Evolutionary conservation across 2,113 vertebrate genomes (phyloP).

Genomic region (Riparia riparia): DNA sequence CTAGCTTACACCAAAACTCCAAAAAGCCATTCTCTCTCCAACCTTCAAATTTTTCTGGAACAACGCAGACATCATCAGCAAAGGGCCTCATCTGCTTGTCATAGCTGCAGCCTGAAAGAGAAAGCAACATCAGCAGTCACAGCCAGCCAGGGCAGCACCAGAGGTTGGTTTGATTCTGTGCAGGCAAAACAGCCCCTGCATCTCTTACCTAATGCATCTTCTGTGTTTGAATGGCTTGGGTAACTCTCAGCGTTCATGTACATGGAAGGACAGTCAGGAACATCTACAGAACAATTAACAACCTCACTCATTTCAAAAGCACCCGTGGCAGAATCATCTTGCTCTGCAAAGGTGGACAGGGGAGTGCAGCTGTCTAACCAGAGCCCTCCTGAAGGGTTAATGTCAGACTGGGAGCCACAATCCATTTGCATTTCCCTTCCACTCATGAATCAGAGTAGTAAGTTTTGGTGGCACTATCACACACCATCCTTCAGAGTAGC

Average conservation of each 20-base stretch:
- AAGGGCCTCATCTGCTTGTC: conserved; percentile 81
- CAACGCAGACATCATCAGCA: conserved; percentile 89
- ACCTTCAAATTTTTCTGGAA: conserved; percentile 98
- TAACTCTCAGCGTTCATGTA: conserved; percentile 86
- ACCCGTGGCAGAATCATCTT: conserved; percentile 32
- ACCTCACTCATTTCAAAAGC: neutral
- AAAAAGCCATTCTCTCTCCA: neutral
- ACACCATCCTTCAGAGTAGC: neutral
- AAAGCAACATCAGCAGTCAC: neutral
- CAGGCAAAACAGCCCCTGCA: neutral
- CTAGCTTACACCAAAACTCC: neutral
- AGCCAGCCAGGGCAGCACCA: fast-evolving
- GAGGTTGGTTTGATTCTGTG: fast-evolving
- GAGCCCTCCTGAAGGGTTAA: neutral
- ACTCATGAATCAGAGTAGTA: fast-evolving
- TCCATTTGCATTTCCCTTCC: neutral
- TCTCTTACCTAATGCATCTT: conserved; percentile 77
- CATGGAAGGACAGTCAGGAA: conserved; percentile 88
- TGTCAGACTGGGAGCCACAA: neutral
- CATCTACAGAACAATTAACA: conserved; percentile 78
- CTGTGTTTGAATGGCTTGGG: conserved; percentile 75
- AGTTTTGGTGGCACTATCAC: neutral
- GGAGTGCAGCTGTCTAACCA: conserved; percentile 23
- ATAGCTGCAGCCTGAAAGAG: conserved; percentile 86
- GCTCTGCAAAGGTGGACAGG: conserved; percentile 23